phyloP scores from a whole-genome alignment of 2,797 vertebrate species.

The Syndactyla subalaris region DNA sequence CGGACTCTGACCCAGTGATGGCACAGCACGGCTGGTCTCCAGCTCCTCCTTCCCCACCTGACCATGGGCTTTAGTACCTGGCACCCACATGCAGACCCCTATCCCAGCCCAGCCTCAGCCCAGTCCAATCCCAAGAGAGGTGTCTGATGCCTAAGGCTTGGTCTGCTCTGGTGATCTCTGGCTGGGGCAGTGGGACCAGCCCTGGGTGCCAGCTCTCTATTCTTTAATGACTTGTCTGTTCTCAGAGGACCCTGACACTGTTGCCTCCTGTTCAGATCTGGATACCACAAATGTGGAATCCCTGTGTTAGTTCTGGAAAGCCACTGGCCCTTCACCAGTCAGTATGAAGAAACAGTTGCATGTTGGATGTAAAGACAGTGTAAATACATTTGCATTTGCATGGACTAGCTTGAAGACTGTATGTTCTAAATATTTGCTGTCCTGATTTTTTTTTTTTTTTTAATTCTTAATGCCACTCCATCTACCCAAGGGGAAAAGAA shows the following conservation, averaged over 20 bases:
- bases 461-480: neutral
- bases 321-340: neutral
- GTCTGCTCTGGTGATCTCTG: neutral
- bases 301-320: neutral
- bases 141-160: neutral
- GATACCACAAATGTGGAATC: neutral
- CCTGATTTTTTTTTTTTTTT: neutral
- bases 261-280: neutral
- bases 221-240: neutral
- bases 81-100: neutral
- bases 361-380: neutral
- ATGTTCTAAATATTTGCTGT: neutral
- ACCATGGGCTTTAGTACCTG: too few species aligned
- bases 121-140: neutral
- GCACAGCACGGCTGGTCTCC: neutral
- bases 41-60: neutral
- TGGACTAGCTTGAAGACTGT: neutral
- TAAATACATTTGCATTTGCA: neutral
- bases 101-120: neutral
- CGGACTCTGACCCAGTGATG: neutral
- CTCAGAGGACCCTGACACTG: accelerated
- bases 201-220: neutral
- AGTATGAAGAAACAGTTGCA: neutral
- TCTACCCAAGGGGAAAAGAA: neutral
- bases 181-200: accelerated